Evolutionary conservation across 2,888 invertebrate species (phyloP), one percentile per base, ranked within the genome.

Genomic region (Synergus gifuensis): DNA sequence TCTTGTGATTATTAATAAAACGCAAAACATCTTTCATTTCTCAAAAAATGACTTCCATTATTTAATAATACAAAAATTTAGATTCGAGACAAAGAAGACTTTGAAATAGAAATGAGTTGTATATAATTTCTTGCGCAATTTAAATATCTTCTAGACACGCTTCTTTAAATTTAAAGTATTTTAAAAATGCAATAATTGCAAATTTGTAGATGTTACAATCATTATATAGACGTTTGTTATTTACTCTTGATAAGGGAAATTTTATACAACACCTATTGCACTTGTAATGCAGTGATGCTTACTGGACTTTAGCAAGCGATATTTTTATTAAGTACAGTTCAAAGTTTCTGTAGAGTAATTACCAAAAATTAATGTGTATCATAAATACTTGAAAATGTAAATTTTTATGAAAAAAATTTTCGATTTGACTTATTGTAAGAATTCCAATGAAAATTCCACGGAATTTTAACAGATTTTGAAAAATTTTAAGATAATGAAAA

Each of bases 191-290:
- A 18, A 58, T 4, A 58, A 16, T 18, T 58, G 18, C 9, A 58
- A 7, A 18, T 58, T 36, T 58, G 4, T 9, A 18, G 18, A 67
- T 28, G 3, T 12, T 40, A 76, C 42, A 58, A 42, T 66, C 62
- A 40, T 28, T 67, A 44, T 77, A 22, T 14, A 77, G 14, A 44
- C 54, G 46, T 77, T 67, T 77, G 62, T 69, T 69, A 76, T 79
- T 82, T 22, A 42, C 11, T 49, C 28, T 18, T 42, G 22, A 49
- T 44, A 69, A 73, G 76, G 46, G 22, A 79, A 79, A 82, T 69
- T 82, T 81, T 81, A 81, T 81, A 78, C 7, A 18, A 36, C 76
- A 76, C 76, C 73, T 73, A 76, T 16, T 49, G 5, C 76, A 49
- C 5, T 36, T 49, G 14, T 36, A 36, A 40, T 54, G 36, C n/a